A percentile compares a stretch with the other conserved stretches of the same genome.
phyloP scores from a whole-genome alignment of 2,797 vertebrate genomes.

The Leptodactylus fallax region DNA sequence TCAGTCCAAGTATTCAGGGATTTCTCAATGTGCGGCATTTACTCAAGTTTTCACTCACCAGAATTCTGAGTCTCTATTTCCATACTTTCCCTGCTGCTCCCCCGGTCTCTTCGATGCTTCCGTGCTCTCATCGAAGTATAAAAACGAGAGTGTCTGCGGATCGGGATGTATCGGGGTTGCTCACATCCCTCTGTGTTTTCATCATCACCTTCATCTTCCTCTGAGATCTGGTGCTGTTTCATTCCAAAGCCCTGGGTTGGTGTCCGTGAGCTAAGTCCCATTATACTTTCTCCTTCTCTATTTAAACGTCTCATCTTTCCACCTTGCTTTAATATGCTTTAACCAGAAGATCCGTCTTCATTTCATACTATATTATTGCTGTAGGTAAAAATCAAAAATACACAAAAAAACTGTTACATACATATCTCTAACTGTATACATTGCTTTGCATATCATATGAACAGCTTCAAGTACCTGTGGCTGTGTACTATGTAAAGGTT shows the following conservation, averaged over 20 bases:
- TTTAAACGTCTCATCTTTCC: conserved; percentile 56
- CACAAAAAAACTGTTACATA: background rate
- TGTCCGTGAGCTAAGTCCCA: conserved; percentile 24
- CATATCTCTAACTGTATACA: too few relatives aligned
- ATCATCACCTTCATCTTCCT: conserved; percentile 65
- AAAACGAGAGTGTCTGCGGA: conserved; percentile 79
- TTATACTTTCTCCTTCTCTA: conserved; percentile 30
- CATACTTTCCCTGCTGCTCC: conserved; percentile 23
- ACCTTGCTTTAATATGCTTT: background rate
- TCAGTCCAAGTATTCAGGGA: background rate
- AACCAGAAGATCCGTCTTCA: conserved; percentile 20
- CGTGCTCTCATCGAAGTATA: conserved; percentile 73
- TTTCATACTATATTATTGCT: conserved; percentile 15
- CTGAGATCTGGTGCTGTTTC: conserved; percentile 59
- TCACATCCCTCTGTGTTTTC: conserved; percentile 25
- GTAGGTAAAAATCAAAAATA: background rate
- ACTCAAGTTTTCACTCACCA: conserved; percentile 46
- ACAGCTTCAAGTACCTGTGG: background rate
- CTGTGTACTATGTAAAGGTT: background rate
- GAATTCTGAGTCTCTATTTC: conserved; percentile 28
- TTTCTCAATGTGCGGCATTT: background rate
- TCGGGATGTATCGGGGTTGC: conserved; percentile 60
- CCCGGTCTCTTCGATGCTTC: conserved; percentile 64
- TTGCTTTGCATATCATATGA: background rate
- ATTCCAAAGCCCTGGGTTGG: conserved; percentile 25